These are phyloP conservation scores for Brachyopa scutellaris DNA, from an alignment of 2,888 invertebrate species.

Conservation along the genomic window DNA sequence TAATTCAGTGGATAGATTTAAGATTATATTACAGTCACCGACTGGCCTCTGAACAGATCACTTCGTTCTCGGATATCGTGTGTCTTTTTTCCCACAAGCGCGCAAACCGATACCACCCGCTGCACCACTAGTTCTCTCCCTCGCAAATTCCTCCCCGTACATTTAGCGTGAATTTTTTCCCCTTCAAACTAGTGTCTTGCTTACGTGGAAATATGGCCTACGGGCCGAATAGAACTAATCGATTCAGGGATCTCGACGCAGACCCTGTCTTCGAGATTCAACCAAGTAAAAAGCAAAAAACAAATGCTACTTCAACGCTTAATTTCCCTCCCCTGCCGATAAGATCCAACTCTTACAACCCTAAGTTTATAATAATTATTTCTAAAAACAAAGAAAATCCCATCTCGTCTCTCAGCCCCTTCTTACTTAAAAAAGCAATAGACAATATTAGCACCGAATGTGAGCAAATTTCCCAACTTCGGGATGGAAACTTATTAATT, in stretches of 20 bases:
- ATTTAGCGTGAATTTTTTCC: too few relatives aligned
- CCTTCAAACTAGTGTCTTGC: too few relatives aligned
- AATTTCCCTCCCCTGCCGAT: background rate
- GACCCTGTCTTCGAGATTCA: background rate
- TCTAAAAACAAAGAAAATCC: constrained; percentile 4
- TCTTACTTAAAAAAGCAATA: constrained; percentile 3
- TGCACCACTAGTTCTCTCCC: background rate
- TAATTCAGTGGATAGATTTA: too few relatives aligned
- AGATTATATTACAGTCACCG: too few relatives aligned
- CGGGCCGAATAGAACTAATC: background rate
- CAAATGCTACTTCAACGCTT: background rate
- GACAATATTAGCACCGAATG: constrained; percentile 13
- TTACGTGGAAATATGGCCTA: background rate
- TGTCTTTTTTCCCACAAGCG: background rate
- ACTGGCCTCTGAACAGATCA: too few relatives aligned
- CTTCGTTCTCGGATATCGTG: background rate
- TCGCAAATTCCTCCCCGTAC: background rate
- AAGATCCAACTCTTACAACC: background rate
- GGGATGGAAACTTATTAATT: too few relatives aligned
- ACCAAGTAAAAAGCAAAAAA: background rate
- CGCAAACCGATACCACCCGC: background rate
- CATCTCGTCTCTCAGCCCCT: background rate
- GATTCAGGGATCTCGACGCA: background rate
- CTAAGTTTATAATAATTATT: background rate
- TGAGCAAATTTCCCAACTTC: background rate